Base-by-base conservation (phyloP, 1,140 invertebrate genomes). In the Listronotus bonariensis region DNA sequence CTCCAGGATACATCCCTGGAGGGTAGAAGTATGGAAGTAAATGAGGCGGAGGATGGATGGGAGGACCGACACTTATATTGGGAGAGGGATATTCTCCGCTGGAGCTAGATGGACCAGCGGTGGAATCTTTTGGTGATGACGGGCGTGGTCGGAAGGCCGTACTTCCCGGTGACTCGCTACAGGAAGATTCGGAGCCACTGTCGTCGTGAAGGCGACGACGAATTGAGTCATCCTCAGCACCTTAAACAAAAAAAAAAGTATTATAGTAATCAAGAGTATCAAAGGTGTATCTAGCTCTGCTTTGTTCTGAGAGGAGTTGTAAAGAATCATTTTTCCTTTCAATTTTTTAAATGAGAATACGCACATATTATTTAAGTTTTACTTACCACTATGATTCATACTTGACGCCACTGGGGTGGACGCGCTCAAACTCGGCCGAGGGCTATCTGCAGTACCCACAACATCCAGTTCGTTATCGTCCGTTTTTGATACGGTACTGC, bases 401-500 rank as follows among this genome's bases (percentile, higher is more conserved):
- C 74, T 76, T 14, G 73, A 72, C 1, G 74, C 69, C 11, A 75
- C 56, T 12, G 75, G 72, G 8, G 74, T 74, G n/a, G 73, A 67
- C 6, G 73, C 58, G 55, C 73, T 74, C 38, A 75, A 61, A 15
- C 73, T 73, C 10, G 89, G 85, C 31, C 89, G 84, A 0, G 90
- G 89, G 70, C 88, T 89, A 68, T 91, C 88, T 14, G 82, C 83
- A 17, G 92, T 92, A 0, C 92, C 92, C 0, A 94, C 93, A 1
- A 95, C 93, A 77, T 95, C 92, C 68, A 96, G 81, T 26, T 92
- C 86, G 72, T 92, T 90, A 75, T 96, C 92, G 36, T 95, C 92
- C 87, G 70, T 91, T 88, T 78, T 88, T 78, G 75, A 76, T 15
- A 76, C 77, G 36, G 73, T 76, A 70, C 77, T 78, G 72, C 77